Percentiles rank a stretch among this genome's conserved stretches.
These are phyloP conservation scores for Brenthis daphne DNA, from an alignment of 2,888 invertebrate species.

Conservation along the genomic window DNA sequence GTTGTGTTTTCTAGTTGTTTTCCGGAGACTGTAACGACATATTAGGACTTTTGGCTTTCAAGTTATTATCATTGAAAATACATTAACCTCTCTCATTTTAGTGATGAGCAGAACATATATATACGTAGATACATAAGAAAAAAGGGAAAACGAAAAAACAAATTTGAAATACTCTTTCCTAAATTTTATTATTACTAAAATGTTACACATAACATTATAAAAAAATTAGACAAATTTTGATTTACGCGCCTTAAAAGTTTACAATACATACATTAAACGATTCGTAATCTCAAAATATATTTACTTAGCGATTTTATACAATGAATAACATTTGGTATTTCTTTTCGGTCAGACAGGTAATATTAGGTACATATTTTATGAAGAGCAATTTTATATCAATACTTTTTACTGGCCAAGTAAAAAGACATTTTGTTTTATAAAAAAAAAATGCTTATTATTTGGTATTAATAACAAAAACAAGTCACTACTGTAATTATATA, in stretches of 20 bases:
- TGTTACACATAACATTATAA: constrained; percentile 70
- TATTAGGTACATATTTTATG: constrained; percentile 35
- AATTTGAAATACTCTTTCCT: constrained; percentile 51
- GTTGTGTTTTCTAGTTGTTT: too few species aligned
- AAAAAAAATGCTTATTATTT: constrained; percentile 18
- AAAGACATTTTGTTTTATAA: constrained; percentile 34
- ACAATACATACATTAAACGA: constrained; percentile 55
- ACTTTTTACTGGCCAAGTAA: constrained; percentile 37
- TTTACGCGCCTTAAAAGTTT: constrained; percentile 44
- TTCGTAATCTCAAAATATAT: constrained; percentile 74
- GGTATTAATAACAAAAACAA: constrained; percentile 14
- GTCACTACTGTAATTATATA: constrained; percentile 19
- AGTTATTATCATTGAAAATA: too few species aligned
- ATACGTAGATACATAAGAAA: background rate
- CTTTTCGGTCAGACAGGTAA: constrained; percentile 42
- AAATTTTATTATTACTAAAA: constrained; percentile 71
- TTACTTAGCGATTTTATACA: constrained; percentile 59
- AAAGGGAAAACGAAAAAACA: constrained; percentile 34
- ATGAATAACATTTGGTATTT: constrained; percentile 62
- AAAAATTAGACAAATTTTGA: constrained; percentile 58
- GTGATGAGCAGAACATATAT: too few species aligned
- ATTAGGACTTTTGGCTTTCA: too few species aligned
- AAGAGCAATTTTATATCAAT: constrained; percentile 42
- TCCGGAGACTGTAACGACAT: too few species aligned
- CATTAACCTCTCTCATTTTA: too few species aligned